These are phyloP conservation scores for Taeniopygia guttata DNA, from an alignment of 2,797 vertebrate species.

Conservation along the genomic window DNA sequence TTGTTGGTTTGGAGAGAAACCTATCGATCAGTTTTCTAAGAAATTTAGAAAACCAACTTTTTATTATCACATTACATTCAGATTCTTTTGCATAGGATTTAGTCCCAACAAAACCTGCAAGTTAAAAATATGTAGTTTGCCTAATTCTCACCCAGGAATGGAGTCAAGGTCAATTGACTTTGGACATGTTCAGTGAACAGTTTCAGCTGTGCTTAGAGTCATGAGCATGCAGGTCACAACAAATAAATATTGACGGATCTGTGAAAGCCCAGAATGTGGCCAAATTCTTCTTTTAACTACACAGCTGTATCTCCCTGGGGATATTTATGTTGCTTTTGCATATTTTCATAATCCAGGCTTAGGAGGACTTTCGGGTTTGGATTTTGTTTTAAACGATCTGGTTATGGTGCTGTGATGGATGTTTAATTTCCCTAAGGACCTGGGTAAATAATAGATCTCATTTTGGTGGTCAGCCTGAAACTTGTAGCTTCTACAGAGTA, in stretches of 20 bases:
- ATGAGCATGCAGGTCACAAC: neutral
- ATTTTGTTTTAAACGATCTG: neutral
- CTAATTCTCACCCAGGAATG: neutral
- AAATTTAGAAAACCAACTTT: neutral
- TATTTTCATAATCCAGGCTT: conserved; percentile 17
- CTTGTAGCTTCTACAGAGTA: neutral
- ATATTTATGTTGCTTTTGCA: neutral
- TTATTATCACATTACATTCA: neutral
- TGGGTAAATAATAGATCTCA: neutral
- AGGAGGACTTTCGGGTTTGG: neutral
- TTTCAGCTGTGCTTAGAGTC: neutral
- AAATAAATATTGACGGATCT: conserved; percentile 1
- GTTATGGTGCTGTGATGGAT: neutral
- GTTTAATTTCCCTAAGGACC: neutral
- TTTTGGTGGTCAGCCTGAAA: neutral
- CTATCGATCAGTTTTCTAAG: neutral
- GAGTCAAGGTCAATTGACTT: conserved; percentile 26
- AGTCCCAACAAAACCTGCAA: neutral
- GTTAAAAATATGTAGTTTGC: neutral
- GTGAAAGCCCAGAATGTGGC: neutral
- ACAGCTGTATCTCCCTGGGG: neutral
- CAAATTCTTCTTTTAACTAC: neutral
- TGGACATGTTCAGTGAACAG: neutral
- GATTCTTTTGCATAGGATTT: neutral
- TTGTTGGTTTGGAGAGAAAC: neutral